These are phyloP conservation scores for Plecotus auritus DNA, from an alignment of 2,113 vertebrate genomes.

Conservation along the genomic window DNA sequence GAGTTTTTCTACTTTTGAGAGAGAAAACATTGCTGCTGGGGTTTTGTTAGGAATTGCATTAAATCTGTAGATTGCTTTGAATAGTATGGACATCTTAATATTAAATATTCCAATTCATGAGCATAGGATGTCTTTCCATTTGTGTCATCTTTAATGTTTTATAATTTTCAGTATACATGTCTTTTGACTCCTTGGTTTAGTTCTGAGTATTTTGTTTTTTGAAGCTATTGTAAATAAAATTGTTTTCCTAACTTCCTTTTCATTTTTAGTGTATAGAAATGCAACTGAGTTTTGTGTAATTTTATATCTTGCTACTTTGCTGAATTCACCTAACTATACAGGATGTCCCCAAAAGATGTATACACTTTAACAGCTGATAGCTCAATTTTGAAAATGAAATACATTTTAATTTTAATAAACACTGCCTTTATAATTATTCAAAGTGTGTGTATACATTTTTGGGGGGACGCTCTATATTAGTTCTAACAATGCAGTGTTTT, in stretches of 20 bases:
- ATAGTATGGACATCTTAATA: not conserved
- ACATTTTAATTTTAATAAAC: no score
- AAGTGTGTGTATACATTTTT: no score
- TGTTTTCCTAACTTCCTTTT: not conserved
- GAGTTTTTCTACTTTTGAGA: not conserved
- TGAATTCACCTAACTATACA: not conserved
- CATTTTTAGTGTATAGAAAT: not conserved
- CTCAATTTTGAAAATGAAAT: no score
- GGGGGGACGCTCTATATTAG: not conserved
- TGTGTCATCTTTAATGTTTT: not conserved
- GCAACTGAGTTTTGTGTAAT: not conserved
- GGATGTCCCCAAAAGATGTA: no score
- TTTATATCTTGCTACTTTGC: not conserved
- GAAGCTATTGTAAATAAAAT: not conserved
- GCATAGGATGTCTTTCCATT: not conserved
- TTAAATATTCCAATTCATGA: not conserved
- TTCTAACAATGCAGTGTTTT: not conserved
- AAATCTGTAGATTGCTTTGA: not conserved
- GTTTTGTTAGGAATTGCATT: not conserved
- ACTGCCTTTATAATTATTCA: no score
- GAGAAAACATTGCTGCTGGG: not conserved
- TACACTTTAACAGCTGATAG: no score
- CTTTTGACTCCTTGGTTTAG: not conserved
- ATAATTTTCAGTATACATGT: not conserved
- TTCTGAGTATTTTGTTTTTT: not conserved